Evolutionary conservation across 2,888 invertebrate genomes (phyloP), one percentile per base, ranked within the genome.

Genomic region (Aphodius sticticus): DNA sequence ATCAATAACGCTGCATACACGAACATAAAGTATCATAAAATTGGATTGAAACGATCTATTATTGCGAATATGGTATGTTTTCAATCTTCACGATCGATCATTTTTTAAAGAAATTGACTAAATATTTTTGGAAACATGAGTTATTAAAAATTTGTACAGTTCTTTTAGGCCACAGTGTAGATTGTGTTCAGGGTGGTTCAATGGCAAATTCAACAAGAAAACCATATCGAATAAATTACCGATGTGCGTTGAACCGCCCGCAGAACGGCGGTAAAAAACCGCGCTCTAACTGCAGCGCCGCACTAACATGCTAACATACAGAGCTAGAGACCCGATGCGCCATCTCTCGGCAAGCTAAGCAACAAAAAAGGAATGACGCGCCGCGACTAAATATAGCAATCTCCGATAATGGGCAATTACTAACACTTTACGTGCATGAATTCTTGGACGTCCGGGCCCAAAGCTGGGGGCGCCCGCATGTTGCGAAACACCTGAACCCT

Each of bases 381-480:
- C 12, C 12, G 7, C 12, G 53, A 80, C 80, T 80, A 80, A 80
- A 80, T 80, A 80, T 80, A 80, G 80, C 80, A 77, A 80, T 80
- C 78, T 78, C 76, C 80, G 80, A 80, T 81, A 81, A 81, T 81
- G 76, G 81, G 76, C 80, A 81, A 81, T 82, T 82, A 80, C 81
- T 74, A 79, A 82, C 82, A 82, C 82, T 82, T 82, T 82, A 82
- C 81, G 78, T 79, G 78, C 81, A 79, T 78, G 80, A 77, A 81
- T 80, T 79, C 82, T 80, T 79, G 72, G 77, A 79, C 79, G 80
- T 77, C 76, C 77, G 53, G 53, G 69, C 38, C 72, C 38, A 53
- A 53, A 82, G 81, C 80, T 83, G 81, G 78, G 83, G 83, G 83
- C 83, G 81, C 83, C 83, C 83, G 83, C 83, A 83, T 83, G 78